Percentiles rank a stretch among this genome's conserved stretches.
Conservation (phyloP, 1,140 invertebrate species). For the Marisa cornuarietis region DNA sequence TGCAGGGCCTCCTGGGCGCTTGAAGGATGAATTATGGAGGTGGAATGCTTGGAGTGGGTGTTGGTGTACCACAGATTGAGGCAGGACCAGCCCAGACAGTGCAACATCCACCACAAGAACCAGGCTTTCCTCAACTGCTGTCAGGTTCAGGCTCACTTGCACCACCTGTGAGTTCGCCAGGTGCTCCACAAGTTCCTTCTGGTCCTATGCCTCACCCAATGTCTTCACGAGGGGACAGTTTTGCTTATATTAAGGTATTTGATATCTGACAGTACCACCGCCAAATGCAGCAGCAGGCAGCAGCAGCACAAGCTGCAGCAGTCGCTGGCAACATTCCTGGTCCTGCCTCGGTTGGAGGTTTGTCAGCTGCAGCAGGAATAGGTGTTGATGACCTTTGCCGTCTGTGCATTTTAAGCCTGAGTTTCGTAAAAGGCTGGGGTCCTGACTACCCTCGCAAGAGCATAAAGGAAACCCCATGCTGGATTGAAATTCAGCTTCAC, state of each 20-base stretch:
- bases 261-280: slow-evolving; percentile 94
- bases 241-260: slow-evolving; percentile 78
- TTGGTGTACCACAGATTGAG: too few relatives aligned
- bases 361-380: slow-evolving; percentile 89
- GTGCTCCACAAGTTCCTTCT: slow-evolving; percentile 19
- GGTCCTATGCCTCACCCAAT: slow-evolving; percentile 23
- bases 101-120: too few relatives aligned
- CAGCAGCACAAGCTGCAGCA: slow-evolving; percentile 91
- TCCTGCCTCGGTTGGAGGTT: slow-evolving; percentile 70
- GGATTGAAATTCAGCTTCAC: slow-evolving; percentile 97
- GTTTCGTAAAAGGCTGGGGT: slow-evolving; percentile 99
- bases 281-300: slow-evolving; percentile 95
- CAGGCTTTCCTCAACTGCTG: not conserved
- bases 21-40: too few relatives aligned
- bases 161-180: slow-evolving; percentile 19
- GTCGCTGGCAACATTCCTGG: slow-evolving; percentile 85
- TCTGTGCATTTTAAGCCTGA: slow-evolving; percentile 93
- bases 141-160: slow-evolving; percentile 13
- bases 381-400: slow-evolving; percentile 96
- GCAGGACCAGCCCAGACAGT: too few relatives aligned
- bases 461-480: slow-evolving; percentile 98
- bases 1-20: too few relatives aligned
- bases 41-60: too few relatives aligned
- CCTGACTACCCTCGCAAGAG: slow-evolving; percentile 96
- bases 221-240: slow-evolving; percentile 20